Evolutionary conservation across 2,888 invertebrate genomes (phyloP).

Genomic region (Polietes domitor): DNA sequence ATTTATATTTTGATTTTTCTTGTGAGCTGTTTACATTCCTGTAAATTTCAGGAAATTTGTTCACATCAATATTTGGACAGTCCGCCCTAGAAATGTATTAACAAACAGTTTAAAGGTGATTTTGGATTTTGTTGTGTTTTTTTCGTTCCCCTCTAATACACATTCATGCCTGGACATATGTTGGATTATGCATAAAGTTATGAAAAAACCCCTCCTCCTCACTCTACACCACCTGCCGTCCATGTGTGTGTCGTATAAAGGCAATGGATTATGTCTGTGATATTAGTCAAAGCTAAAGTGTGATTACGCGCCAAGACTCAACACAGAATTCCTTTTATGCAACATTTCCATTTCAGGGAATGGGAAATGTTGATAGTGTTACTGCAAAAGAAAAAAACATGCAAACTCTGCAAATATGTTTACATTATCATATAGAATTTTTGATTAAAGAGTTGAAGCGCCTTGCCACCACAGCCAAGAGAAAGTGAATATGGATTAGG

Average conservation of each 20-base stretch:
- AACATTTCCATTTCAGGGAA: background rate
- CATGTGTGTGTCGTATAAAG: background rate
- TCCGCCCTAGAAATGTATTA: too few relatives aligned
- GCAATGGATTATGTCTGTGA: constrained; percentile 6
- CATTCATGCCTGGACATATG: background rate
- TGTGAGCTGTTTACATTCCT: too few relatives aligned
- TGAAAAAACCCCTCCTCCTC: background rate
- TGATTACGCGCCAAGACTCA: background rate
- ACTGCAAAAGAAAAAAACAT: background rate
- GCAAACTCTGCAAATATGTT: background rate
- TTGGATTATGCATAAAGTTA: background rate
- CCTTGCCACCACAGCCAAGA: background rate
- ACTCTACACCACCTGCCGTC: background rate
- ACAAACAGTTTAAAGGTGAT: too few relatives aligned
- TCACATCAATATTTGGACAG: too few relatives aligned
- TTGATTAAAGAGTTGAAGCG: background rate
- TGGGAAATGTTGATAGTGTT: background rate
- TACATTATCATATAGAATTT: background rate
- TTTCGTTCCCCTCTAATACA: background rate
- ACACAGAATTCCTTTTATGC: background rate
- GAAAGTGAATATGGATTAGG: background rate
- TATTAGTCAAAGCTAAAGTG: constrained; percentile 20
- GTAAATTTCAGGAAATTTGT: too few relatives aligned
- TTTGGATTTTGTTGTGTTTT: too few relatives aligned
- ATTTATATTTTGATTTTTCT: too few relatives aligned